Conservation (phyloP, 2,888 invertebrate genomes). For the Acrobeloides nanus region DNA sequence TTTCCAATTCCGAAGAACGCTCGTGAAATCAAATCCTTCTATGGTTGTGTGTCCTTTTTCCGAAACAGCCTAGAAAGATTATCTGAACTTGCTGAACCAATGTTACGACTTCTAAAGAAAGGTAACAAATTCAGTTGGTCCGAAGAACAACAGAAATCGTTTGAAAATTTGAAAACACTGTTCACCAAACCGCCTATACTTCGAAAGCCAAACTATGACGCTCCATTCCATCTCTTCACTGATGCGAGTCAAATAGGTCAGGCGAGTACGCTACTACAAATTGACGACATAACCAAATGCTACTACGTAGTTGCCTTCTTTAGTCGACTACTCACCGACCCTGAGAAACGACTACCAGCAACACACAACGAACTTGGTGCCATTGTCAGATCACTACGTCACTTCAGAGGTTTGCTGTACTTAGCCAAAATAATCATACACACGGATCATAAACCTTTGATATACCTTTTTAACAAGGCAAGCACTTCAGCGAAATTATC, state of each 20-base stretch:
- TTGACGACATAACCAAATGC: neutral
- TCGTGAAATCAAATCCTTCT: slow-evolving; percentile 18
- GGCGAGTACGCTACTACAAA: slow-evolving; percentile 18
- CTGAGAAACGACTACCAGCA: slow-evolving; percentile 7
- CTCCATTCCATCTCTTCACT: slow-evolving; percentile 12
- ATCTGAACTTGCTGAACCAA: slow-evolving; percentile 19
- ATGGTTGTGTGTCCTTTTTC: slow-evolving; percentile 25
- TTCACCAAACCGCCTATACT: slow-evolving; percentile 9
- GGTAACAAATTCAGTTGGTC: slow-evolving; percentile 22
- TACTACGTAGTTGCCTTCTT: slow-evolving; percentile 10
- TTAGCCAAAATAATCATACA: no score
- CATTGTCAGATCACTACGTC: no score
- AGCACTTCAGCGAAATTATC: slow-evolving; percentile 4
- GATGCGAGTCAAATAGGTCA: slow-evolving; percentile 12
- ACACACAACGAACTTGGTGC: slow-evolving; percentile 7
- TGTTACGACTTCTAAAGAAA: slow-evolving; percentile 17
- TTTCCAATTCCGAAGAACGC: slow-evolving; percentile 11
- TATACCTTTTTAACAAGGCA: slow-evolving; percentile 8
- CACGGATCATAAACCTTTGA: slow-evolving; percentile 1
- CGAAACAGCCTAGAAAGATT: slow-evolving; percentile 20
- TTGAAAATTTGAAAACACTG: slow-evolving; percentile 13
- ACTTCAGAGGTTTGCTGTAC: no score
- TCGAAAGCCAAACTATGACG: slow-evolving; percentile 9
- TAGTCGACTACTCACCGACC: slow-evolving; percentile 1
- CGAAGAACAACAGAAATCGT: slow-evolving; percentile 17